Evolutionary conservation across 2,888 invertebrate species (phyloP), one percentile per base, ranked within the genome.

Genomic region (Dyspetes luteomarginatus): DNA sequence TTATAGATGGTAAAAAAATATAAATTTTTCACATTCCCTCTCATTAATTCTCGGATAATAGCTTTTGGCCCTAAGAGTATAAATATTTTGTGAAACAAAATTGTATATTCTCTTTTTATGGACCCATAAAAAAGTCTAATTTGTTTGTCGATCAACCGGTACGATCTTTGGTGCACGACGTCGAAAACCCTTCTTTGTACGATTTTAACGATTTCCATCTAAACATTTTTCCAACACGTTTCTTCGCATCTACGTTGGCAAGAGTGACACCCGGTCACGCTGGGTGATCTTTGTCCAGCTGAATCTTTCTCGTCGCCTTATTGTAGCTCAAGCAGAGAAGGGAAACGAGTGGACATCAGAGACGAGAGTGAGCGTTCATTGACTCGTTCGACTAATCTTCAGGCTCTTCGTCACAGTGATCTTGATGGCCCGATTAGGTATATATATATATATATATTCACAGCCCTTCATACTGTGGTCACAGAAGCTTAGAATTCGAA

Each of bases 341-440:
- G n/a, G n/a, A n/a, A n/a, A n/a, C n/a, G n/a, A n/a, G n/a, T n/a
- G n/a, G n/a, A n/a, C n/a, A 48, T 9, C 22, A 60, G 48, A 9
- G 24, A 50, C 28, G 43, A 79, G 55, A 58, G 52, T 19, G 64
- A 58, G 30, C 80, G 80, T 80, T 80, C 80, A 80, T 80, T 80
- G 80, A 80, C 80, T 80, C 80, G 79, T 65, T 71, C 74, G 71
- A 80, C 80, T 80, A 80, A 80, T 75, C 80, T 80, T 55, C 75
- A 60, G 36, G 64, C 50, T 68, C 48, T 62, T 72, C 43, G 56
- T 58, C 52, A 65, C 45, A 41, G 36, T 45, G 80, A 80, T 80
- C 71, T 71, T 48, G 80, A 67, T 65, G 71, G 75, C 67, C 67
- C 60, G 75, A 80, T 80, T 75, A 41, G 50, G 55, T 64, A 19